A percentile compares a stretch with the other conserved stretches of the same genome.
Evolutionary conservation across 2,113 vertebrate species (phyloP).

Genomic region (Alaudala cheleensis): DNA sequence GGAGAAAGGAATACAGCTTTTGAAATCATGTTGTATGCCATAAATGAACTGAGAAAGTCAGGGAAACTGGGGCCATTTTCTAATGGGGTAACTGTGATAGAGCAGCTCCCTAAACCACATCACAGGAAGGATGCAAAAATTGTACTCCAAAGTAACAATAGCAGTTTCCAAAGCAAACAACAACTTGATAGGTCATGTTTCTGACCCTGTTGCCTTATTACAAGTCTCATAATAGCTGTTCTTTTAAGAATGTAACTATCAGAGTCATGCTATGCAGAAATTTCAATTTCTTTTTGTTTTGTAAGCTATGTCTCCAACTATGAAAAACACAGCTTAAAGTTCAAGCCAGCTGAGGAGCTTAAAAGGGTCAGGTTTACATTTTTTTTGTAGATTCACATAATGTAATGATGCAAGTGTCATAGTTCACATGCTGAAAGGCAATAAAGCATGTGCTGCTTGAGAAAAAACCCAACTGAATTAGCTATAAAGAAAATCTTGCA

Average conservation of each 20-base stretch:
- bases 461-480: neutral
- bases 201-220: neutral
- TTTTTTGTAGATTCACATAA: neutral
- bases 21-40: neutral
- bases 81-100: neutral
- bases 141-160: neutral
- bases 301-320: neutral
- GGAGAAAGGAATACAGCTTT: neutral
- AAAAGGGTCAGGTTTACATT: neutral
- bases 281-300: neutral
- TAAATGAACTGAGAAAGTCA: neutral
- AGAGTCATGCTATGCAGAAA: neutral
- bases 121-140: neutral
- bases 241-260: neutral
- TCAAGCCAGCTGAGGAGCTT: neutral
- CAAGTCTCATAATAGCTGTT: neutral
- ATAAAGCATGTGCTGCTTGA: neutral
- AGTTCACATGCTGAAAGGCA: neutral
- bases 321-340: neutral
- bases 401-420: neutral
- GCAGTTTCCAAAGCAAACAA: neutral
- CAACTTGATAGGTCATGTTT: neutral
- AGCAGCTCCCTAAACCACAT: neutral
- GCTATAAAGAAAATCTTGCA: neutral
- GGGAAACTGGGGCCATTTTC: neutral